Evolutionary conservation across 2,888 invertebrate genomes (phyloP).

Genomic region (Sthenelais limicola): DNA sequence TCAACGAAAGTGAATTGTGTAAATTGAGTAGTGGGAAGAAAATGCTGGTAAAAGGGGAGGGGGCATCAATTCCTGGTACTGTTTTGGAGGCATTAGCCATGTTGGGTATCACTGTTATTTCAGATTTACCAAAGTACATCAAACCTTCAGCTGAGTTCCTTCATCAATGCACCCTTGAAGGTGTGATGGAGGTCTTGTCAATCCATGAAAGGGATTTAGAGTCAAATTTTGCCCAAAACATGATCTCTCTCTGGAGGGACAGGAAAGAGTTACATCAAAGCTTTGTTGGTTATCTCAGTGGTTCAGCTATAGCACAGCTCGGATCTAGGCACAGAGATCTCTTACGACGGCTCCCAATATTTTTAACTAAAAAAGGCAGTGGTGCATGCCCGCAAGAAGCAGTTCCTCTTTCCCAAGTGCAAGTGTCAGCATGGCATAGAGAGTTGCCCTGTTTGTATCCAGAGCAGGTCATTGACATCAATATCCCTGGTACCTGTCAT

Average conservation of each 20-base stretch:
- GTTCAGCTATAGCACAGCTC: constrained; percentile 45
- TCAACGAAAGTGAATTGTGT: constrained; percentile 35
- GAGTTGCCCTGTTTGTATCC: constrained; percentile 46
- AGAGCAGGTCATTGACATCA: constrained; percentile 45
- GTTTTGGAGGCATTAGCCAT: constrained; percentile 44
- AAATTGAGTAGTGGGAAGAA: constrained; percentile 31
- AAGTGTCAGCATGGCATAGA: constrained; percentile 46
- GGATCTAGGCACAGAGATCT: constrained; percentile 30
- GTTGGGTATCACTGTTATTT: constrained; percentile 50
- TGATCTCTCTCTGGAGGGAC: background rate
- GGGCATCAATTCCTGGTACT: constrained; percentile 41
- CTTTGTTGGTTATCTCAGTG: constrained; percentile 45
- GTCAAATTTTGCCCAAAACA: background rate
- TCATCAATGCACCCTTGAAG: constrained; percentile 48
- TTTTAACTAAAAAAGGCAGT: constrained; percentile 47
- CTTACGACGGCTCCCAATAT: constrained; percentile 50
- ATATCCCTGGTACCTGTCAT: constrained; percentile 21
- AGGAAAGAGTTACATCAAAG: constrained; percentile 41
- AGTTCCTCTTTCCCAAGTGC: constrained; percentile 44
- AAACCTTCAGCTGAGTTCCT: constrained; percentile 44
- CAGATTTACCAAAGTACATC: constrained; percentile 52
- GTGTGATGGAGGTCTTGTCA: constrained; percentile 46
- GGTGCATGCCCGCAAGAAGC: constrained; percentile 14
- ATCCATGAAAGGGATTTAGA: constrained; percentile 12
- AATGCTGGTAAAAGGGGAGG: constrained; percentile 41